Evolutionary conservation across 2,113 vertebrate genomes (phyloP).

Genomic region (Anhinga rufa): DNA sequence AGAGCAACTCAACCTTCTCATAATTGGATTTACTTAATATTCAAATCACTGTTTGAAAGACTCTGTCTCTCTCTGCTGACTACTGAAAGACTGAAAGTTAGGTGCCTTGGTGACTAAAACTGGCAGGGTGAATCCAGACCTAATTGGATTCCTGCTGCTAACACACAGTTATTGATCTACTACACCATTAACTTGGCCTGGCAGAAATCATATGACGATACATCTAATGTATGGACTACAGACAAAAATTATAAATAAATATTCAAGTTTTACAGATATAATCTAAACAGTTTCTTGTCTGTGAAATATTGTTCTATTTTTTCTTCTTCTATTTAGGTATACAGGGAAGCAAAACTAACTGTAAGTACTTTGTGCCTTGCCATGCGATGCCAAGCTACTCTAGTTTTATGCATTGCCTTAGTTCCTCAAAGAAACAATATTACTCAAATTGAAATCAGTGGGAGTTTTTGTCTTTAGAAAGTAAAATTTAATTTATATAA

Average conservation of each 20-base stretch:
- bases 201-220: neutral
- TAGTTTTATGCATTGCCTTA: neutral
- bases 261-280: neutral
- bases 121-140: neutral
- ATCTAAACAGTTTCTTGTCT: neutral
- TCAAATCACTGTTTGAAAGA: neutral
- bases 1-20: neutral
- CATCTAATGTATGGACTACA: neutral
- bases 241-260: neutral
- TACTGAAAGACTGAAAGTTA: neutral
- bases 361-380: neutral
- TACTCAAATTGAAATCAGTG: neutral
- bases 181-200: neutral
- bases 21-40: neutral
- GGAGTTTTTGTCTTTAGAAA: neutral
- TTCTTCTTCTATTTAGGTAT: neutral
- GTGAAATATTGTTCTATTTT: neutral
- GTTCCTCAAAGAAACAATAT: neutral
- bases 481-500: neutral
- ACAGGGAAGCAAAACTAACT: neutral
- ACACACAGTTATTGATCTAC: neutral
- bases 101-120: neutral
- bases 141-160: neutral
- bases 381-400: neutral
- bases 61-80: neutral